Percentiles rank a stretch among this genome's conserved stretches.
Evolutionary conservation across 2,797 vertebrate species (phyloP).

Genomic region (Aviceda cuculoides): DNA sequence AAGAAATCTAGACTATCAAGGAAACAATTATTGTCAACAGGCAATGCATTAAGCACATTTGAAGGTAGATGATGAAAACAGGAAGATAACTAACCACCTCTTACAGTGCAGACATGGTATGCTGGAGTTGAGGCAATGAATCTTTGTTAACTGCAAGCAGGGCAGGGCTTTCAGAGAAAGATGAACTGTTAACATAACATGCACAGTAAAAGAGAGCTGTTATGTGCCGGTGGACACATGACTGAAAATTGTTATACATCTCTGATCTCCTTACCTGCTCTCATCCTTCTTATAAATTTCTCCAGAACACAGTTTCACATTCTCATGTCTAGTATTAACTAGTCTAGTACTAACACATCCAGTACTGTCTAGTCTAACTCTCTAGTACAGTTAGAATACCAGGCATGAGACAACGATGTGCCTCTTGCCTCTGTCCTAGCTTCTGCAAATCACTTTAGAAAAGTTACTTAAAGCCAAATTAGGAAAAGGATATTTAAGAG

Average conservation of each 20-base stretch:
- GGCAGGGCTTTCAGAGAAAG: background rate
- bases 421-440: background rate
- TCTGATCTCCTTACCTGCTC: background rate
- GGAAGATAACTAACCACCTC: background rate
- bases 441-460: background rate
- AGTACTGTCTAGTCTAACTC: background rate
- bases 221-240: background rate
- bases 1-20: background rate
- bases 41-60: background rate
- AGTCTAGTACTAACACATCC: background rate
- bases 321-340: background rate
- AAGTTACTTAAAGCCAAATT: background rate
- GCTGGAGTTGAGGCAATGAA: background rate
- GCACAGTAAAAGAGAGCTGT: background rate
- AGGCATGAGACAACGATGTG: background rate
- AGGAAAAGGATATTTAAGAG: background rate
- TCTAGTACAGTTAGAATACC: background rate
- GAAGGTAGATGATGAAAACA: background rate
- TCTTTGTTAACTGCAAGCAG: background rate
- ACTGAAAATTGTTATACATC: background rate
- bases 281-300: background rate
- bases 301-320: background rate
- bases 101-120: background rate
- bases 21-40: constrained; percentile 1
- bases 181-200: background rate